These are phyloP conservation scores for Tenthredo mesomela DNA, from an alignment of 2,888 invertebrate genomes.

Conservation along the genomic window DNA sequence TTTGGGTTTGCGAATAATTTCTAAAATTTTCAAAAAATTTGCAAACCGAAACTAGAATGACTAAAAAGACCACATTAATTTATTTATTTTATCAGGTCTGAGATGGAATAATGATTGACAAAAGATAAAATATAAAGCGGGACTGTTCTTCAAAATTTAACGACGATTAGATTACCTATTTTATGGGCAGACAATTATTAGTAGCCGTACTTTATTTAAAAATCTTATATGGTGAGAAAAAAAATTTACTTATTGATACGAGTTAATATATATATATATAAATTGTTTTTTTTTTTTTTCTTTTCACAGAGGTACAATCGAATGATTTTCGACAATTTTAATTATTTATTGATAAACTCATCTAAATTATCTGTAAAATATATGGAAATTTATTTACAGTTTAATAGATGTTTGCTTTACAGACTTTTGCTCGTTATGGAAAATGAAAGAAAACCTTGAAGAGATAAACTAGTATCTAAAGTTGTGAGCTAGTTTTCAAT, in stretches of 20 bases:
- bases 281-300: neutral
- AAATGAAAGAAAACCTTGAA: neutral
- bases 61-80: constrained; percentile 17
- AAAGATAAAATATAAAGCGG: neutral
- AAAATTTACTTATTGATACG: neutral
- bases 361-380: neutral
- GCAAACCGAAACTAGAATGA: neutral
- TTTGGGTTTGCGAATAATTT: constrained; percentile 6
- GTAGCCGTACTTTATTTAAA: neutral
- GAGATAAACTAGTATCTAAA: neutral
- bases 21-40: neutral
- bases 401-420: neutral
- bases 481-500: neutral
- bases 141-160: constrained; percentile 6
- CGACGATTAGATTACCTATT: neutral
- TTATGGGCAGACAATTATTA: neutral
- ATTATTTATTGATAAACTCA: neutral
- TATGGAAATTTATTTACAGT: neutral
- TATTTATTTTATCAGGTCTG: constrained; percentile 1
- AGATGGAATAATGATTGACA: constrained; percentile 1
- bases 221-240: too few species aligned
- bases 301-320: neutral
- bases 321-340: constrained; percentile 12
- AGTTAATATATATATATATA: neutral
- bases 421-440: neutral